phyloP scores from a whole-genome alignment of 2,797 vertebrate species.

The Scomberomorus guttatus region DNA sequence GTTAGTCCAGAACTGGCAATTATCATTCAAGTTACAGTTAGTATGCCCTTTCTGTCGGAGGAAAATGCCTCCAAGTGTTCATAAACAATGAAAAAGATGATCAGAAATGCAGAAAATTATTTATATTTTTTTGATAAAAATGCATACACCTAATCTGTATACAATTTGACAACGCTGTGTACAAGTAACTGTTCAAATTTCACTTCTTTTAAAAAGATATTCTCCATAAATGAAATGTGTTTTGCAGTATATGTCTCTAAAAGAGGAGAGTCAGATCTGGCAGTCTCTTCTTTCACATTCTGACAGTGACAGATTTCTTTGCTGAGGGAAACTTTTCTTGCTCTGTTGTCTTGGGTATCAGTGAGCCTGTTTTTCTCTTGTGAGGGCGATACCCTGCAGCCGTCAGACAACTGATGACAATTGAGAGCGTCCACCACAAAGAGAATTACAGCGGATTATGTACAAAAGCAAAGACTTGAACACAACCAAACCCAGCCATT shows the following conservation, averaged over 20 bases:
- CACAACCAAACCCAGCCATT: constrained; percentile 66
- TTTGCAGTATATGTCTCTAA: neutral
- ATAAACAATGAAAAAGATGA: neutral
- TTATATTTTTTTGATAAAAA: too few species aligned
- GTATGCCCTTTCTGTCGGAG: neutral
- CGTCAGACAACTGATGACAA: constrained; percentile 70
- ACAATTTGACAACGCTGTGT: neutral
- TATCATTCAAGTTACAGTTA: neutral
- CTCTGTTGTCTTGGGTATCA: constrained; percentile 26
- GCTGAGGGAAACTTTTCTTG: constrained; percentile 22
- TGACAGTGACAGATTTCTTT: constrained; percentile 22
- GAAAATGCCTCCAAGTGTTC: neutral
- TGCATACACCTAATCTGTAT: neutral
- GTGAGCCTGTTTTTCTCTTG: constrained; percentile 26
- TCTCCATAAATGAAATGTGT: constrained; percentile 6
- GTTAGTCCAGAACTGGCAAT: neutral
- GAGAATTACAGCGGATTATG: constrained; percentile 82
- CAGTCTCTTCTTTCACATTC: neutral
- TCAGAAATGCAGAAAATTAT: neutral
- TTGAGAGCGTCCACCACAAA: constrained; percentile 73
- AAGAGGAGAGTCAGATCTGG: constrained; percentile 3
- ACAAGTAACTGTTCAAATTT: neutral
- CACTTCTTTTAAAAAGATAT: neutral
- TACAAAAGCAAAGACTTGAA: constrained; percentile 67
- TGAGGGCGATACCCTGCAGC: constrained; percentile 37